Evolutionary conservation across 1,140 invertebrate species (phyloP).

Genomic region (Carposina sasakii): DNA sequence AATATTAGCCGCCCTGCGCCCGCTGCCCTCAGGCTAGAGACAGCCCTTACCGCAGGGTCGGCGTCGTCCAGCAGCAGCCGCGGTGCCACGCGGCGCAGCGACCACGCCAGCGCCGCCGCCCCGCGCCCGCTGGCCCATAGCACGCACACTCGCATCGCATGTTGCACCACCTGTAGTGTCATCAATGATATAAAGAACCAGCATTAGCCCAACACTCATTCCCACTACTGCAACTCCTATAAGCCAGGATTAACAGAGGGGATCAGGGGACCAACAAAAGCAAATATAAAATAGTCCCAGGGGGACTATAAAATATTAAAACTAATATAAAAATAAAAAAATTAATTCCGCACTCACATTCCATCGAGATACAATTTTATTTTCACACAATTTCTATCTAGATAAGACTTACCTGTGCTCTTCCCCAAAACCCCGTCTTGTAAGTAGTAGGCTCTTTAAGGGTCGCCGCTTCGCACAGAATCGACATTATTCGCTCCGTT

Average conservation of each 20-base stretch:
- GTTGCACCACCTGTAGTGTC: conserved; percentile 61
- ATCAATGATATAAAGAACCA: too few relatives aligned
- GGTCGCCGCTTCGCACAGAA: conserved; percentile 88
- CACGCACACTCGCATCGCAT: conserved; percentile 67
- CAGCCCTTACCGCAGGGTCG: conserved; percentile 51
- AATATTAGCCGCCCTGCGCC: too few relatives aligned
- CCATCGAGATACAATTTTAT: too few relatives aligned
- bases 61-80: conserved; percentile 64
- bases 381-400: not conserved
- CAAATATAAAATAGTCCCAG: too few relatives aligned
- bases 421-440: conserved; percentile 90
- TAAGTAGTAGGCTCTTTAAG: conserved; percentile 83
- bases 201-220: too few relatives aligned
- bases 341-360: too few relatives aligned
- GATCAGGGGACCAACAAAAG: too few relatives aligned
- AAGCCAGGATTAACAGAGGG: too few relatives aligned
- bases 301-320: too few relatives aligned
- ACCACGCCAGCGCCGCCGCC: conserved; percentile 60
- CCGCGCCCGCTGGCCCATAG: conserved; percentile 67
- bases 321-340: too few relatives aligned
- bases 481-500: conserved; percentile 86
- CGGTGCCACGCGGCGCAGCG: conserved; percentile 60
- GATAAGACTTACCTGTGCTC: conserved; percentile 78
- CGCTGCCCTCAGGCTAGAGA: too few relatives aligned
- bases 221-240: too few relatives aligned